Conservation (phyloP, 92 coral and sea anemone genomes). For the Montipora capitata region DNA sequence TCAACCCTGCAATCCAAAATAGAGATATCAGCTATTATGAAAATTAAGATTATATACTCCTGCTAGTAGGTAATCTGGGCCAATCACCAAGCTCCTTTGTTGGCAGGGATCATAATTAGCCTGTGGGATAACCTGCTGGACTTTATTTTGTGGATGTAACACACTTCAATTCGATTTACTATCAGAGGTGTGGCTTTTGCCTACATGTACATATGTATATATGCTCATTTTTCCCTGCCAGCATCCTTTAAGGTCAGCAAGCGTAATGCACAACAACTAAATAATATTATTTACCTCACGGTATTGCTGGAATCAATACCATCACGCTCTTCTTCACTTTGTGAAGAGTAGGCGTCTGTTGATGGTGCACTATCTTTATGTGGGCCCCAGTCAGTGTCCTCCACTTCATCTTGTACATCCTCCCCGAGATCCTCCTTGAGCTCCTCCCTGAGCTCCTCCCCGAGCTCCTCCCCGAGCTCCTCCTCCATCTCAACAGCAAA, state of each 20-base stretch:
- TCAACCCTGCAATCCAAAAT: not conserved
- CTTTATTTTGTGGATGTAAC: no score
- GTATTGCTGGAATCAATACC: slow-evolving; percentile 2
- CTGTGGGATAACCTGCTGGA: no score
- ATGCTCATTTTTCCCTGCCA: not conserved
- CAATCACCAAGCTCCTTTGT: no score
- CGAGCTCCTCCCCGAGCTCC: not conserved
- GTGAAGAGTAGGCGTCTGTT: slow-evolving; percentile 24
- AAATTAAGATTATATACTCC: no score
- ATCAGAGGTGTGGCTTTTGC: slow-evolving; percentile 17
- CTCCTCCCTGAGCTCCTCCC: not conserved
- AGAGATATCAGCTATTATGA: not conserved
- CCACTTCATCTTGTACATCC: not conserved
- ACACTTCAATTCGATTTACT: not conserved
- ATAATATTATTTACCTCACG: not conserved
- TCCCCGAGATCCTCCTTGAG: not conserved
- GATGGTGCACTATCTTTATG: slow-evolving; percentile 47
- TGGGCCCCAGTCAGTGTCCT: slow-evolving; percentile 31
- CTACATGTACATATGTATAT: not conserved
- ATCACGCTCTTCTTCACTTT: slow-evolving; percentile 15
- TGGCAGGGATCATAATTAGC: no score
- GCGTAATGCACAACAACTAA: no score
- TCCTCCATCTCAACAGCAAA: not conserved
- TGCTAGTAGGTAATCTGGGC: no score
- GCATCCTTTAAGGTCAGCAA: no score